Base-by-base conservation (phyloP, 2,888 invertebrate species). In the Pilophorus perplexus region DNA sequence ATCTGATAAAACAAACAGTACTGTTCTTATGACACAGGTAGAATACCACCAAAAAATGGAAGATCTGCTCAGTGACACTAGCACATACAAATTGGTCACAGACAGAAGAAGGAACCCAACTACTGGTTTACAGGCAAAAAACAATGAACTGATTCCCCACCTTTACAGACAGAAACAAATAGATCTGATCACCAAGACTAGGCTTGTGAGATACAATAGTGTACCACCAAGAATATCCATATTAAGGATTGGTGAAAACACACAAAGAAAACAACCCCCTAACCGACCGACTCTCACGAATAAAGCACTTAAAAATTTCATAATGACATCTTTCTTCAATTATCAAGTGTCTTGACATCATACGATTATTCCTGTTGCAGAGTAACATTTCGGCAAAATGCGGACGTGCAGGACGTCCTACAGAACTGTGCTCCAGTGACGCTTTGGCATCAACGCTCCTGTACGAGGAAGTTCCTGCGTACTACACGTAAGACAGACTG, bases 41-140 rank as follows among this genome's bases (percentile, higher is more conserved):
- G 42, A 42, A 42, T 42, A 42, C 14, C 10, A 42, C 6, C 42
- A 42, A 42, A 42, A 42, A 14, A 42, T 42, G 42, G 42, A 42
- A 42, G 14, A 6, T 12, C 14, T 42, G 14, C 14, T 42, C 10
- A 42, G 42, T 42, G 42, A 42, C 42, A 42, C 12, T 42, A 42
- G 10, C 14, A 42, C 42, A 12, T 42, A 8, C 42, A 42, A 42
- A 42, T 14, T 42, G 14, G 14, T 42, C 5, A 42, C 42, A 12
- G 42, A 42, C 42, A 42, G 14, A 42, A 8, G 42, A 5, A 14
- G 42, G 14, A 42, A 42, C 14, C 42, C 42, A 5, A 42, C 42
- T 8, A 12, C 42, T 12, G 10, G 12, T 14, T 14, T 42, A 5
- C 42, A 42, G 14, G 14, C 42, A 5, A 8, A 14, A 12, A 42